Base-by-base conservation (phyloP, 2,113 vertebrate species). In the Oncorhynchus nerka region DNA sequence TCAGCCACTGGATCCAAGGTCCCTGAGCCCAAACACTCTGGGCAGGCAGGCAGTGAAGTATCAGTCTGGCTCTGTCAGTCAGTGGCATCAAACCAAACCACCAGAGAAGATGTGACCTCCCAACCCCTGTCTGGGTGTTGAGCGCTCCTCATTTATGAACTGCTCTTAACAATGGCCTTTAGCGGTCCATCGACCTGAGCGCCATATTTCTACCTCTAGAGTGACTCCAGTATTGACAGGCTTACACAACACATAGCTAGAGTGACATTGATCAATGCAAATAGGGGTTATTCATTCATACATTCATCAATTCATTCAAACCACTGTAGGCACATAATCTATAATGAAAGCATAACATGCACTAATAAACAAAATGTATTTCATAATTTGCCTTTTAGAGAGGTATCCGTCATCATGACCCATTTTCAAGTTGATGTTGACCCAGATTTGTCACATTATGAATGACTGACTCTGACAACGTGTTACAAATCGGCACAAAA, bases 71-170 rank as follows among this genome's bases (percentile, higher is more conserved):
- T 83, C 73, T 77, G 77, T 65, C 74, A 51, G 77, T 65, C 64
- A 51, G 11, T 49, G 80, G 85, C 59, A 65, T 85, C 73, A 68
- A 73, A 61, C 70, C 75, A 80, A 73, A 61, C 67, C 75, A 80
- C 71, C 70, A 77, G 73, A 73, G 77, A 85, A 64, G 78, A 76
- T 73, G n/a, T 75, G 71, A 77, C 76, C 79, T 75, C 69, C 61
- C 57, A 72, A 81, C 68, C 72, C 57, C 11, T 26, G 57, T 73
- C 79, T 80, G 74, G 39, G 30, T 68, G 71, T 59, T 39, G 34
- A 59, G 51, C 59, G 70, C 83, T 78, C 81, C 79, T 81, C 71
- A 83, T 77, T 85, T 76, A 83, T 80, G 73, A 83, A 69, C 48
- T 62, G 39, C 66, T 81, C 26, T 80, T 70, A 76, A 71, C 77